Base-by-base conservation (phyloP, 2,888 invertebrate species). In the Chaetogeoica ovagalla region DNA sequence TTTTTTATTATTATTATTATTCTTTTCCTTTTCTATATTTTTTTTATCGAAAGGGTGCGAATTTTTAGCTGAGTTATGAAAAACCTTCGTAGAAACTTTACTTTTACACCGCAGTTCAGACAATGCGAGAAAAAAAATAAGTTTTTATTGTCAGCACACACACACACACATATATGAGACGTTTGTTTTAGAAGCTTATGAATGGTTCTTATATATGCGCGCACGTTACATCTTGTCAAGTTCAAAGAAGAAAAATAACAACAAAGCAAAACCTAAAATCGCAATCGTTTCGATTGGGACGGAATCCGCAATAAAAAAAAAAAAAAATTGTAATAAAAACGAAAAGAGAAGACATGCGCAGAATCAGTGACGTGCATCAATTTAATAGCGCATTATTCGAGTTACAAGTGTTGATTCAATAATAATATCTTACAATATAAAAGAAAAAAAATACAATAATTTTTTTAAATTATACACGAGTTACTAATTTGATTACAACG, bases 61-160 rank as follows among this genome's bases (percentile, higher is more conserved):
- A 55, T 74, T 57, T 74, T 65, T 39, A 55, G 74, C 65, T 65
- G 63, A 74, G 65, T 55, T 65, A 55, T 55, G 65, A 65, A 65
- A 74, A 74, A 63, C 55, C 21, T 65, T n/a, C 15, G 63, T 21
- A 3, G 21, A 63, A 63, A 63, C 52, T 72, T 62, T 63, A 63
- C 37, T 72, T 62, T 73, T 65, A 55, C 39, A 37, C 74, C 74
- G 17, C 62, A 62, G 48, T 48, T 48, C 13, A 48, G 65, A 74
- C 55, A 39, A 39, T 39, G 55, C 55, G 39, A 21, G 52, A 73
- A 63, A 37, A 63, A 37, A 74, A 65, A 74, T 48, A 74, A 65
- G 74, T 63, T 74, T 74, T 74, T 63, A 65, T 55, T 63, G 74
- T 74, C 74, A 74, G 63, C 74, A 55, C 55, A 65, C 65, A 74